Evolutionary conservation across 2,797 vertebrate genomes (phyloP), one percentile per base, ranked within the genome.

Genomic region (Sphaeramia orbicularis): DNA sequence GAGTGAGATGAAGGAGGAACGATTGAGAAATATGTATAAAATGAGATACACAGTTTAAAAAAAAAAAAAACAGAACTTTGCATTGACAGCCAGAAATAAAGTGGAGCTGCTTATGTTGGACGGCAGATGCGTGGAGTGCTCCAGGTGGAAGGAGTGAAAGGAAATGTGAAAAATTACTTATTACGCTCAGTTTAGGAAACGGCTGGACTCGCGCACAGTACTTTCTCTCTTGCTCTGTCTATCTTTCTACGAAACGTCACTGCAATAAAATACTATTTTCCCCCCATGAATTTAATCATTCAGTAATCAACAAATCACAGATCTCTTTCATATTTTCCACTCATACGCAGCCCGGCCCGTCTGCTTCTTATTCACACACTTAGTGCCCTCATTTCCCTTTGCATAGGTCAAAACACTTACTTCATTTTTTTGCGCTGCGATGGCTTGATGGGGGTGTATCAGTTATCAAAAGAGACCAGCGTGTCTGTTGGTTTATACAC

Each of bases 91-190:
- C 85, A 76, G 71, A 83, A 84, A 72, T 76, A 71, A 92, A 86
- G 77, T 47, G 35, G 77, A 89, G 80, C 70, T 82, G 85, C 85
- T 93, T 92, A 21, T 82, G 85, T 84, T 93, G 81, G 88, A 93
- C 41, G 53, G 38, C 21, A 45, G 63, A 60, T 44, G 74, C 56
- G 61, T 72, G 19, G 61, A 78, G 75, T 4, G 50, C 58, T 91
- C 87, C 84, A 88, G 78, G 79, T 89, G 80, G 85, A 90, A 74
- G 82, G 82, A 74, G 61, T 52, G 19, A 66, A 66, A 83, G 87
- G 84, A 91, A 91, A 90, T 78, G 67, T 89, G 83, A 90, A 83
- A 72, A 88, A 90, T 88, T 67, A 86, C 76, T 89, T 88, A 81
- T 84, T 89, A 80, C 38, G 41, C 76, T 82, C 32, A 65, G 56